These are phyloP conservation scores for Drosophila prosaltans DNA, from an alignment of 1,140 invertebrate genomes.

Conservation along the genomic window DNA sequence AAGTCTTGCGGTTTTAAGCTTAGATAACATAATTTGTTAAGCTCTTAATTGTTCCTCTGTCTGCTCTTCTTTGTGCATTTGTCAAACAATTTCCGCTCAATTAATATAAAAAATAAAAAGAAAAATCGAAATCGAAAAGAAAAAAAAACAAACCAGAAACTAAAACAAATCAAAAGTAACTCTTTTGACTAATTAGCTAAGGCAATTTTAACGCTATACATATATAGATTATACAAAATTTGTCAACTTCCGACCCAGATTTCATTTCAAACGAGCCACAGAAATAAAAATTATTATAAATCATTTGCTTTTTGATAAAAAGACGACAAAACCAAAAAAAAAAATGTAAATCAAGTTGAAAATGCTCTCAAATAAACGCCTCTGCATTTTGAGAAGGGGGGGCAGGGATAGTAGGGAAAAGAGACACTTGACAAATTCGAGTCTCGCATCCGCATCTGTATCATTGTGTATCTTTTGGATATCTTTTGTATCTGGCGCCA, in stretches of 20 bases:
- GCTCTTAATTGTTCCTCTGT: constrained; percentile 22
- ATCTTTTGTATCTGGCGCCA: constrained; percentile 56
- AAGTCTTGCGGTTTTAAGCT: constrained; percentile 41
- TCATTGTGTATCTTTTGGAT: constrained; percentile 21
- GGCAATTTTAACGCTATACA: constrained; percentile 47
- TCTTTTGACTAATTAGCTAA: constrained; percentile 67
- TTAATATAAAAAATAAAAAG: constrained; percentile 50
- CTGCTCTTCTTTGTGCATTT: constrained; percentile 36
- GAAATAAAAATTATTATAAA: constrained; percentile 61
- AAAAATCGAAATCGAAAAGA: constrained; percentile 33
- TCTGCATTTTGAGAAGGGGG: constrained; percentile 46
- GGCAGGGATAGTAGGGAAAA: not conserved
- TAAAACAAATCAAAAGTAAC: not conserved
- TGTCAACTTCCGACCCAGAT: constrained; percentile 64
- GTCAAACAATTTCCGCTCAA: constrained; percentile 72
- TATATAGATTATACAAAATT: constrained; percentile 44
- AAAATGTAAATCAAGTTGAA: constrained; percentile 70
- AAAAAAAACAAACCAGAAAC: not conserved
- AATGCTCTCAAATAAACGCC: constrained; percentile 76
- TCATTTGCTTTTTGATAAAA: constrained; percentile 35
- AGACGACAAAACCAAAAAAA: constrained; percentile 23
- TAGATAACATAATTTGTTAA: constrained; percentile 15
- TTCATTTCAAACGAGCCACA: constrained; percentile 3
- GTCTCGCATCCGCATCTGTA: constrained; percentile 30
- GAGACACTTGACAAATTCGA: constrained; percentile 68